A percentile compares a stretch with the other conserved stretches of the same genome.
Evolutionary conservation across 2,113 vertebrate species (phyloP).

Genomic region (Charina bottae): DNA sequence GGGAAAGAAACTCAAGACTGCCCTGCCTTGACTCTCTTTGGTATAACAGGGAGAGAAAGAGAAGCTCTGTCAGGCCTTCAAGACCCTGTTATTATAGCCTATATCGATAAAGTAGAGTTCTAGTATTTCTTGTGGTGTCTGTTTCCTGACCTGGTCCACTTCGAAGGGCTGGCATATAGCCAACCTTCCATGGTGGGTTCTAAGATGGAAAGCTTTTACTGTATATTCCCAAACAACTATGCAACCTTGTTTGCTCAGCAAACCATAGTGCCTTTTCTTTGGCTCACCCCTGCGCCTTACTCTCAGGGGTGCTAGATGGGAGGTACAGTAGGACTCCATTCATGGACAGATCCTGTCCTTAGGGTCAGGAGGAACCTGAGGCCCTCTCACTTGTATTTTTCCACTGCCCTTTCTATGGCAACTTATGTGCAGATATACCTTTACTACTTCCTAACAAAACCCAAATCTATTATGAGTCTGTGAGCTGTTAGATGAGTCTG

Average conservation of each 20-base stretch:
- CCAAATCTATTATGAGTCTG: too few relatives aligned
- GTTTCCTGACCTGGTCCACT: not conserved
- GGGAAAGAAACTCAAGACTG: not conserved
- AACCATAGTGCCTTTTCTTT: not conserved
- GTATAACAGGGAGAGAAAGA: not conserved
- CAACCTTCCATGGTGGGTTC: not conserved
- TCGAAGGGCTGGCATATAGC: not conserved
- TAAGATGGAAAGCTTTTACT: not conserved
- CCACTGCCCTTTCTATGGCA: too few relatives aligned
- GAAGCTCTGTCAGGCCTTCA: not conserved
- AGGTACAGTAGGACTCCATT: not conserved
- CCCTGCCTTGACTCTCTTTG: not conserved
- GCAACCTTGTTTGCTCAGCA: not conserved
- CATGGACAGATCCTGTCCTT: not conserved
- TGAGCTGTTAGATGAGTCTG: too few relatives aligned
- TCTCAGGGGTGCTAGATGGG: not conserved
- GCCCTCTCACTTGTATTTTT: too few relatives aligned
- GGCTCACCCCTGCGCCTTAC: not conserved
- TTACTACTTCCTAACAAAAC: too few relatives aligned
- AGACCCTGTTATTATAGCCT: not conserved
- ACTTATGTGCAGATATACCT: too few relatives aligned
- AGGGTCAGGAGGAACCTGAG: too few relatives aligned
- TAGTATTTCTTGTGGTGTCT: not conserved
- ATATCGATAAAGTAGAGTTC: not conserved
- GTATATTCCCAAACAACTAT: fast-evolving